phyloP scores from a whole-genome alignment of 2,888 invertebrate species.

The Drosophila testacea region DNA sequence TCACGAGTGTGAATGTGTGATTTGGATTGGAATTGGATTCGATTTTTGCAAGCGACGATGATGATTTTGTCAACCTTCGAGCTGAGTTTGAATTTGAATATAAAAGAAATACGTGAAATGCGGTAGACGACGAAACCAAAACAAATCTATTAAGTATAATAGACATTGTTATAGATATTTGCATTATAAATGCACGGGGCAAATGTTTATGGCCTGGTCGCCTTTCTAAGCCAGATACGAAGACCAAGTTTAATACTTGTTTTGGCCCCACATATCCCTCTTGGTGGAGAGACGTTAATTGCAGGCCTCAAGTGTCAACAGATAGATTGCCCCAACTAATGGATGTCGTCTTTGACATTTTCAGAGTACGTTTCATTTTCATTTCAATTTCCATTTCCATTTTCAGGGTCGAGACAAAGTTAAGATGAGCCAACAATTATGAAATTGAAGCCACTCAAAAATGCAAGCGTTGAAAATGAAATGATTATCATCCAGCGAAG shows the following conservation, averaged over 20 bases:
- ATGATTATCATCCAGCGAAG: slow-evolving; percentile 36
- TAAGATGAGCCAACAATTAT: slow-evolving; percentile 23
- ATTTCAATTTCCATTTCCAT: slow-evolving; percentile 17
- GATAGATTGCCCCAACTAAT: slow-evolving; percentile 37
- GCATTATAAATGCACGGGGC: slow-evolving; percentile 57
- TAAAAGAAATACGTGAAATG: slow-evolving; percentile 64
- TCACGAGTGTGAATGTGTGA: slow-evolving; percentile 26
- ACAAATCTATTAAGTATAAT: slow-evolving; percentile 37
- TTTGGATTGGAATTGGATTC: slow-evolving; percentile 29
- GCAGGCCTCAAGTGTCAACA: slow-evolving; percentile 41
- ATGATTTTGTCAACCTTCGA: slow-evolving; percentile 49
- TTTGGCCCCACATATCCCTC: slow-evolving; percentile 7
- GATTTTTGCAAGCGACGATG: slow-evolving; percentile 38
- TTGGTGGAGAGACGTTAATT: slow-evolving; percentile 23
- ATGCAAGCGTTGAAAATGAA: slow-evolving; percentile 33
- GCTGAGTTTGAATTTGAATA: slow-evolving; percentile 39
- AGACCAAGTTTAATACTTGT: slow-evolving; percentile 4
- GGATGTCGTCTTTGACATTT: slow-evolving; percentile 62
- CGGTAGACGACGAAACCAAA: slow-evolving; percentile 48
- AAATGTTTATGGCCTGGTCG: slow-evolving; percentile 27
- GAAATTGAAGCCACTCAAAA: slow-evolving; percentile 24
- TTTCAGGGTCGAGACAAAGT: slow-evolving; percentile 22
- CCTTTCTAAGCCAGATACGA: slow-evolving; percentile 51
- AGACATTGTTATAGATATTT: slow-evolving; percentile 55
- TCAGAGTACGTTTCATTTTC: slow-evolving; percentile 40